Evolutionary conservation across 1,140 invertebrate genomes (phyloP).

Genomic region (Euura lappo): DNA sequence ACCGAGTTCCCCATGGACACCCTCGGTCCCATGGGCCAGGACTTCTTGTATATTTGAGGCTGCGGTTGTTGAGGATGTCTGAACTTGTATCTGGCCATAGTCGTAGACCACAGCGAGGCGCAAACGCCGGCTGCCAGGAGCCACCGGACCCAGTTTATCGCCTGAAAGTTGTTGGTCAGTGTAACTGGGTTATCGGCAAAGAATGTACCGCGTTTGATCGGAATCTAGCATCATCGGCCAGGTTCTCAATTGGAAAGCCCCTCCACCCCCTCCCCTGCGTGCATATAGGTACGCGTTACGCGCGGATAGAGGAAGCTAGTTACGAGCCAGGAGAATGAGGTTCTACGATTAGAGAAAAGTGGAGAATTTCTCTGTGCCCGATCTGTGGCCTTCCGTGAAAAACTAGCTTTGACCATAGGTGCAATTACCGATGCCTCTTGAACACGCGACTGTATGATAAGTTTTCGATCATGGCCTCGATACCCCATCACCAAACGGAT

Average conservation of each 20-base stretch:
- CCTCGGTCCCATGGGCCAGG: conserved; percentile 44
- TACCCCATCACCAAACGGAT: no score
- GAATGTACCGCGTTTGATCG: neutral
- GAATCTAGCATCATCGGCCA: neutral
- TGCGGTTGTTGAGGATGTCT: conserved; percentile 38
- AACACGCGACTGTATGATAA: neutral
- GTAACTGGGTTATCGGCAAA: no score
- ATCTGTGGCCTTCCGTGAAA: conserved; percentile 1
- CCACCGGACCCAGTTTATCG: conserved; percentile 41
- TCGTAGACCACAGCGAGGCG: conserved; percentile 20
- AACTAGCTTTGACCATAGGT: no score
- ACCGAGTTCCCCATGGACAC: conserved; percentile 47
- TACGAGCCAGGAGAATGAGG: no score
- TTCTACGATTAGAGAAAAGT: neutral
- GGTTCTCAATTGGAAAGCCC: neutral
- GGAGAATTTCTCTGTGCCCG: neutral
- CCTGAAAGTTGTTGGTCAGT: conserved; percentile 28
- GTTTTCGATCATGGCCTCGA: no score
- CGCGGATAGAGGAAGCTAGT: neutral
- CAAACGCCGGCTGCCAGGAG: conserved; percentile 37
- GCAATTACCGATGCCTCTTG: no score
- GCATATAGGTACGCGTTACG: neutral
- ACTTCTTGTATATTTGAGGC: conserved; percentile 43
- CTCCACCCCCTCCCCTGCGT: neutral
- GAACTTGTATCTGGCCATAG: conserved; percentile 47